These are phyloP conservation scores for Calephelis nemesis DNA, from an alignment of 1,140 invertebrate species.

Conservation along the genomic window DNA sequence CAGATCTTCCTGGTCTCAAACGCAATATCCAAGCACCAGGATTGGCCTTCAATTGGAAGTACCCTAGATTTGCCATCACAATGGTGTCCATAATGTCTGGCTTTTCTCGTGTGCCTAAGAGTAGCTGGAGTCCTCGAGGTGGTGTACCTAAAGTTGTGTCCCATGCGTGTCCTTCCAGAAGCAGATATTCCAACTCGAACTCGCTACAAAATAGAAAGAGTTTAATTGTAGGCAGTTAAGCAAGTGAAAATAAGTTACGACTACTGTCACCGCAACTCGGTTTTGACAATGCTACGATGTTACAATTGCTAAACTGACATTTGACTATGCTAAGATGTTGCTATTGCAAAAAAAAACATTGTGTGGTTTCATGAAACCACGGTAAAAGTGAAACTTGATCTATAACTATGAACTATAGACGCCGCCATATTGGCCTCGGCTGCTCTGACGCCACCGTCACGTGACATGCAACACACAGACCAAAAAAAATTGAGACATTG, in stretches of 20 bases:
- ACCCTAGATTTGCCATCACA: conserved; percentile 99
- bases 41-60: conserved; percentile 98
- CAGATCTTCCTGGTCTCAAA: conserved; percentile 93
- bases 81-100: conserved; percentile 96
- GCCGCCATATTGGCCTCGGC: no score
- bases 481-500: no score
- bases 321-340: no score
- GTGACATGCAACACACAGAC: no score
- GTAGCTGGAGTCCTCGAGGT: conserved; percentile 97
- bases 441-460: no score
- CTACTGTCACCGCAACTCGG: no score
- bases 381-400: no score
- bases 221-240: background rate
- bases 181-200: conserved; percentile 94
- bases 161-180: conserved; percentile 98
- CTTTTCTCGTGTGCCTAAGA: conserved; percentile 90
- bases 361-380: no score
- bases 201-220: conserved; percentile 82
- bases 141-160: conserved; percentile 95
- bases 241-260: background rate
- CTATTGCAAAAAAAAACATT: no score
- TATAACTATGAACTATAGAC: no score
- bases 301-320: no score
- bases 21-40: conserved; percentile 96
- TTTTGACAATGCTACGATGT: no score